Base-by-base conservation (phyloP, 2,113 vertebrate species). In the Vulpes ferrilata region DNA sequence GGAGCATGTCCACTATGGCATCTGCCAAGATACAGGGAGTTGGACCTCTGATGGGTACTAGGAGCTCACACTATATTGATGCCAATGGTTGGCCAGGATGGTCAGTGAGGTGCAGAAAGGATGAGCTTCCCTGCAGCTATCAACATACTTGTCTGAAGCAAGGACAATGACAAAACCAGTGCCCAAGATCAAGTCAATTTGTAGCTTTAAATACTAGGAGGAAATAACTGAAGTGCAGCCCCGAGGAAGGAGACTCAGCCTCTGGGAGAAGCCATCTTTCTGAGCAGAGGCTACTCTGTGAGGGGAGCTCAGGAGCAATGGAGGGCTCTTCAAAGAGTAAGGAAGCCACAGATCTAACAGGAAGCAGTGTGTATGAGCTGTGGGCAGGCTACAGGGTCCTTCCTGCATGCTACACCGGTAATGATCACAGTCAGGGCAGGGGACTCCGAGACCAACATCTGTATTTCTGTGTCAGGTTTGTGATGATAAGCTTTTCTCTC, bases 111-210 rank as follows among this genome's bases (percentile, higher is more conserved):
- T 1, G 1, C 71, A 53, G 19, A 11, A 9, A 27, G 30, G 23
- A 20, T 5, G 19, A 27, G 32, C 12, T 79, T 67, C 30, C 15
- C 62, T 55, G 62, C 10, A 38, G 64, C 7, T 60, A 7, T n/a
- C 62, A 38, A 13, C 38, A 3, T 38, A 20, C 25, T 38, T 22
- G 0, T 35, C 53, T 79, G 32, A 69, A 92, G 4, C 0, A 1
- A 48, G 11, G 15, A 62, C 22, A 43, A 22, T 16, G 16, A 38
- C 19, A 71, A n/a, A 79, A 38, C 32, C 2, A 43, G 57, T 57
- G 22, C 30, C 7, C 23, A 9, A 25, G 48, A 11, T 53, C 0
- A 6, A 59, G 35, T 0, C 30, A 1, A 76, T 59, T 16, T 1
- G 2, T 13, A 86, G 73, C 25, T 80, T 71, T 64, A 73, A 85